Percentiles rank a stretch among this genome's conserved stretches.
These are phyloP conservation scores for Protonemura montana DNA, from an alignment of 2,888 invertebrate genomes.

Conservation along the genomic window DNA sequence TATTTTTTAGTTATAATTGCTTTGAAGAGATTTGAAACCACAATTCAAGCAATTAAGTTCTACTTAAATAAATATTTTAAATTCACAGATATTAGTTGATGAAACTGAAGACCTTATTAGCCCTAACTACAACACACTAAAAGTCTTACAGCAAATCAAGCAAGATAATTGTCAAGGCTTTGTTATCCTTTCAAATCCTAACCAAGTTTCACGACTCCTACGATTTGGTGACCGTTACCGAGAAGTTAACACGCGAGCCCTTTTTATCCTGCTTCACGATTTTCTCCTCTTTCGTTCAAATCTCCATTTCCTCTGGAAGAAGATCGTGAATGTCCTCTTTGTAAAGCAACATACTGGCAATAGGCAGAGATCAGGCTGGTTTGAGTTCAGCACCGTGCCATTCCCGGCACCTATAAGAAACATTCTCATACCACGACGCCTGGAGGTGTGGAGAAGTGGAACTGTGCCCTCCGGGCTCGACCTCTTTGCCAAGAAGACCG, in stretches of 20 bases:
- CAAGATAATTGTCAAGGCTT: conserved; percentile 75
- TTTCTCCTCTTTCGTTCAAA: conserved; percentile 70
- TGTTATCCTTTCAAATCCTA: conserved; percentile 74
- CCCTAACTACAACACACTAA: conserved; percentile 67
- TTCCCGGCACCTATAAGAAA: conserved; percentile 71
- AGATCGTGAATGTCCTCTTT: conserved; percentile 78
- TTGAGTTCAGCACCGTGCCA: conserved; percentile 75
- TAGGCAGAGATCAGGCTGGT: conserved; percentile 62
- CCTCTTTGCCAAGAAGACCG: conserved; percentile 68
- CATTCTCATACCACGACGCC: conserved; percentile 67
- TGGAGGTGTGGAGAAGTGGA: conserved; percentile 73
- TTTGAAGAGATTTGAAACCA: background rate
- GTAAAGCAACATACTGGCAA: conserved; percentile 63
- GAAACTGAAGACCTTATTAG: conserved; percentile 71
- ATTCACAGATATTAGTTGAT: conserved; percentile 65
- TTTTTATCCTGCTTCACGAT: conserved; percentile 76
- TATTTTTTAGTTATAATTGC: background rate
- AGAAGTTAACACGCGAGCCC: conserved; percentile 63
- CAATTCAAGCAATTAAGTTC: background rate
- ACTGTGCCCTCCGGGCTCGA: conserved; percentile 64
- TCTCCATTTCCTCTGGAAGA: conserved; percentile 77
- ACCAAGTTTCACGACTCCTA: conserved; percentile 72
- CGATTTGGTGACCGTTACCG: conserved; percentile 72
- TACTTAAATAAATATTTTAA: conserved; percentile 48
- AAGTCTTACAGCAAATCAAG: conserved; percentile 65